phyloP scores from a whole-genome alignment of 2,888 invertebrate genomes.

The Lottia gigantea region DNA sequence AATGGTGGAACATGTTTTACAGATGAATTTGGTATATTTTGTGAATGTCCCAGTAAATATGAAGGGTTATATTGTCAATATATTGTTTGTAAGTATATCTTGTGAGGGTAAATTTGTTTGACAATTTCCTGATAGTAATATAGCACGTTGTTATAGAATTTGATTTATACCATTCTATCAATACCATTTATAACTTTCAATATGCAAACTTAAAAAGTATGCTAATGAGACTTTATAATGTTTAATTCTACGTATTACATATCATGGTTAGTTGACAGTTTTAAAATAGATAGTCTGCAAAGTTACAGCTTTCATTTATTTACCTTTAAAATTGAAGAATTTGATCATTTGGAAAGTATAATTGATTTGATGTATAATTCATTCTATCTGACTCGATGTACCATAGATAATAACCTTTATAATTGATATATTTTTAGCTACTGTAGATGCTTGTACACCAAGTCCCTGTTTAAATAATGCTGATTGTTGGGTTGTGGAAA shows the following conservation, averaged over 20 bases:
- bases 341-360: no score
- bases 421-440: neutral
- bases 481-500: conserved; percentile 19
- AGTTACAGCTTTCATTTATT: no score
- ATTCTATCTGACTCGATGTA: neutral
- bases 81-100: conserved; percentile 8
- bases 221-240: no score
- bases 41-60: conserved; percentile 35
- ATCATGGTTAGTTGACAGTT: no score
- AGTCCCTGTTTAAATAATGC: conserved; percentile 33
- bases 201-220: neutral
- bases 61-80: conserved; percentile 43
- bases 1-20: conserved; percentile 34
- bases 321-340: no score
- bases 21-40: conserved; percentile 44
- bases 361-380: no score
- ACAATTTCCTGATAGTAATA: no score
- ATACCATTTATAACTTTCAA: no score
- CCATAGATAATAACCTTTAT: neutral
- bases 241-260: no score
- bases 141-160: no score
- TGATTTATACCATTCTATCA: no score
- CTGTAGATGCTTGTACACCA: conserved; percentile 27
- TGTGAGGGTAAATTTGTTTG: neutral
- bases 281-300: no score